phyloP scores from a whole-genome alignment of 2,113 vertebrate genomes.

The Erythrolamprus reginae region DNA sequence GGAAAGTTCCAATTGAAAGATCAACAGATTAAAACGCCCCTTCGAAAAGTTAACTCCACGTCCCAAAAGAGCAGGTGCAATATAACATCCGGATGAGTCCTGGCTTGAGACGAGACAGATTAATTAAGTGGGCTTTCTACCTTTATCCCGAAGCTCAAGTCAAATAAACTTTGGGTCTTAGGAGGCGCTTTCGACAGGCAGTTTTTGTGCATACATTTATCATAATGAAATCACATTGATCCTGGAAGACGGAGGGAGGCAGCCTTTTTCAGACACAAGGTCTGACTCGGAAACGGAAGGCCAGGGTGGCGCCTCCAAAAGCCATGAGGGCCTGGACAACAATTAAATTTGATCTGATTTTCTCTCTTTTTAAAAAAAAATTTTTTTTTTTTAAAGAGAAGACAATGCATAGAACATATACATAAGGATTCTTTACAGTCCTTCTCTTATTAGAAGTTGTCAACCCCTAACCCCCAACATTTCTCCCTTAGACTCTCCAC shows the following conservation, averaged over 20 bases:
- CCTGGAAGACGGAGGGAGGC: not conserved
- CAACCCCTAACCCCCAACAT: too few species aligned
- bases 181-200: not conserved
- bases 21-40: not conserved
- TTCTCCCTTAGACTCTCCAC: too few species aligned
- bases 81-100: not conserved
- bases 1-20: not conserved
- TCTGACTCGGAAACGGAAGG: not conserved
- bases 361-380: not conserved
- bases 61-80: not conserved
- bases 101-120: not conserved
- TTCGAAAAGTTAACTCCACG: not conserved
- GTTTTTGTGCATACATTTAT: not conserved
- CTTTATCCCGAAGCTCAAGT: not conserved
- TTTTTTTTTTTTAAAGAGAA: too few species aligned
- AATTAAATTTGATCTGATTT: not conserved
- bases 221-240: not conserved
- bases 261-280: not conserved
- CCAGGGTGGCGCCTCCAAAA: not conserved
- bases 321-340: not conserved
- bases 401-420: too few species aligned
- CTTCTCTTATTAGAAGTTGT: too few species aligned
- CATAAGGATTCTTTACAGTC: too few species aligned
- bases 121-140: not conserved
- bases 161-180: not conserved